phyloP scores from a whole-genome alignment of 2,888 invertebrate genomes.

The Cistogaster globosa region DNA sequence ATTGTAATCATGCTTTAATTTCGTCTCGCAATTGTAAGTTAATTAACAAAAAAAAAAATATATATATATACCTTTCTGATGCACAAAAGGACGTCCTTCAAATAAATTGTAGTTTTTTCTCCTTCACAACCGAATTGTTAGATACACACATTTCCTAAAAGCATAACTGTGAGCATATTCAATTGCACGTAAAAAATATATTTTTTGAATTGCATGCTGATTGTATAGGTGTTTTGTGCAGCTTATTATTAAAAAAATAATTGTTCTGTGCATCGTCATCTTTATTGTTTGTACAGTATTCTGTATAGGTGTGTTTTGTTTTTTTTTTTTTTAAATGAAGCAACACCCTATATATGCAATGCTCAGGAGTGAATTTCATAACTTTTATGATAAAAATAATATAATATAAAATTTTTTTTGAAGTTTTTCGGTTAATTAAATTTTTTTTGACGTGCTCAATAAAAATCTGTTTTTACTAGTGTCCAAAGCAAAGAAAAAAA shows the following conservation, averaged over 20 bases:
- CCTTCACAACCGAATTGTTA: conserved; percentile 75
- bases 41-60: no score
- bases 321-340: neutral
- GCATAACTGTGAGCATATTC: neutral
- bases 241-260: conserved; percentile 48
- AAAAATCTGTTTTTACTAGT: no score
- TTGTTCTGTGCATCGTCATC: neutral
- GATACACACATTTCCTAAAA: neutral
- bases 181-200: neutral
- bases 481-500: no score
- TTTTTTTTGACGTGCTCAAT: no score
- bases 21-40: conserved; percentile 37
- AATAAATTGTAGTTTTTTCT: conserved; percentile 79
- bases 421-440: no score
- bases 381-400: no score
- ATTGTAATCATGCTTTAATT: conserved; percentile 76
- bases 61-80: conserved; percentile 28
- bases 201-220: neutral
- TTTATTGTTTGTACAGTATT: conserved; percentile 14
- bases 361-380: no score
- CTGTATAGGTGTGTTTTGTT: no score
- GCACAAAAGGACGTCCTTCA: conserved; percentile 77
- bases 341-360: neutral
- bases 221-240: neutral
- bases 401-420: no score